phyloP scores from a whole-genome alignment of 2,113 vertebrate genomes.

The Phodopus roborovskii region DNA sequence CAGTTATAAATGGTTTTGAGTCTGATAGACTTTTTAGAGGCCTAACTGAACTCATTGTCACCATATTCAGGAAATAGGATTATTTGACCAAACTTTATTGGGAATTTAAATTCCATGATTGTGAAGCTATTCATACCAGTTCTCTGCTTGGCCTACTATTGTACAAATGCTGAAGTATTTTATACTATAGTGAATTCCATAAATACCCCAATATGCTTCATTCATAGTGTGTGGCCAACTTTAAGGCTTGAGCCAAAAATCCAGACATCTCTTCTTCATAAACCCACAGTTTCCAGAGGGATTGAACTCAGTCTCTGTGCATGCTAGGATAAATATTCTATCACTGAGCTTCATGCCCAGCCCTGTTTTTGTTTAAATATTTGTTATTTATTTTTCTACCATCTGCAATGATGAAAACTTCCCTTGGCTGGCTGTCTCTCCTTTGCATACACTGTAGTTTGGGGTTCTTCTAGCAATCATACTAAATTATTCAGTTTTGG shows the following conservation, averaged over 20 bases:
- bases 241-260: background rate
- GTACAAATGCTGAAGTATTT: background rate
- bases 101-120: slow-evolving; percentile 45
- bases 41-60: background rate
- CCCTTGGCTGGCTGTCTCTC: background rate
- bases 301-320: background rate
- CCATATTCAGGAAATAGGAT: background rate
- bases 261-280: background rate
- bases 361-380: background rate
- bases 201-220: background rate
- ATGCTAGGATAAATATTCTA: background rate
- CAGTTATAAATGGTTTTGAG: background rate
- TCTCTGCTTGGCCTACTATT: slow-evolving; percentile 4
- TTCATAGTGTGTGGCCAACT: slow-evolving; percentile 8
- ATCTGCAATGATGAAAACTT: background rate
- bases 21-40: background rate
- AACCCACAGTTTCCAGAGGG: background rate
- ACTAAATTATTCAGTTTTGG: background rate
- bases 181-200: background rate
- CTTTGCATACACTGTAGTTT: background rate
- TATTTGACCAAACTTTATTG: slow-evolving; percentile 38
- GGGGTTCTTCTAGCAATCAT: background rate
- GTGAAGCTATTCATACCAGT: background rate
- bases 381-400: background rate
- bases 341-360: background rate